Base-by-base conservation (phyloP, 2,797 vertebrate species). In the Melanotaenia maccullochi region DNA sequence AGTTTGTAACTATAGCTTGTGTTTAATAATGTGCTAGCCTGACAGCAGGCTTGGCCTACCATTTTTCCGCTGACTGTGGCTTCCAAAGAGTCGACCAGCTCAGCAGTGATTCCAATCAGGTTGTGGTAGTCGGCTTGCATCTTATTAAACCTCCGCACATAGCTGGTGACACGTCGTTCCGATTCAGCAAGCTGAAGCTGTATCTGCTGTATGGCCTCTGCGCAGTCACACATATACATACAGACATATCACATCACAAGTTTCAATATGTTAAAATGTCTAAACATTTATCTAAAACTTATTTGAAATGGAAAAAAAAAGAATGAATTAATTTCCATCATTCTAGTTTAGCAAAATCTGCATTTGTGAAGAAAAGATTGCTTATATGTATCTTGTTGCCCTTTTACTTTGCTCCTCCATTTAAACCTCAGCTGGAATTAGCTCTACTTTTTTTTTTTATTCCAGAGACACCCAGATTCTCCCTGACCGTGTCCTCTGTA, bases 51-150 rank as follows among this genome's bases (percentile, higher is more conserved):
- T 32, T 7, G 38, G 55, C 93, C 92, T 93, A 98, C 98, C 97
- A 96, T 96, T 90, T 97, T 98, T 84, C 97, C 98, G 3, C 91
- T 96, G 88, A 98, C 92, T 0, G 96, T 96, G 78, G 97, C 97
- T 83, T 97, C 97, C 56, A 99, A 91, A 0, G 96, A 96, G 83
- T 99, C 97, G 16, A 99, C 97, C 75, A 99, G 94, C 81, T 99
- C 97, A 2, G 97, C 96, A 0, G 97, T 95, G 88, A 99, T 93
- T 0, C 95, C 96, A 5, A 98, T 96, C 78, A 99, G 94, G 75
- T 95, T 97, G 89, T 93, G 95, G 87, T 99, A 97, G 84, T 98
- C 97, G 0, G 89, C 90, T 83, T 97, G 95, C 88, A 97, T 93
- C 87, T 96, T 97, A 73, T 93, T 95, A 79, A 96, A 95, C 59